Evolutionary conservation across 2,888 invertebrate genomes (phyloP).

Genomic region (Ormyrus rosae): DNA sequence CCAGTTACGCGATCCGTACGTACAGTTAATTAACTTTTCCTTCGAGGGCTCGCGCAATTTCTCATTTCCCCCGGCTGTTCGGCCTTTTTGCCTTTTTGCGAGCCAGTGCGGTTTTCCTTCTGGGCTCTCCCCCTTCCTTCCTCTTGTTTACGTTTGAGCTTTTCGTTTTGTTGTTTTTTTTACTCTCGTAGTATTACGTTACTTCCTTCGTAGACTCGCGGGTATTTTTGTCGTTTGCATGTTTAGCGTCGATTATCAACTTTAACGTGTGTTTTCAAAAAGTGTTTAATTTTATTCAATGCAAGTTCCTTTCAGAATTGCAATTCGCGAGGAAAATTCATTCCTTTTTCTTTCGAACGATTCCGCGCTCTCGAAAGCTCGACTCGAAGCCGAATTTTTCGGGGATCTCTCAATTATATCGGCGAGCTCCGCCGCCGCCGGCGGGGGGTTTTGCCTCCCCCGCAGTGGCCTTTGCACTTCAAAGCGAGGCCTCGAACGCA

Average conservation of each 20-base stretch:
- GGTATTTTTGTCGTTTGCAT: not conserved
- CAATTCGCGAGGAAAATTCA: not conserved
- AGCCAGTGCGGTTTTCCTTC: too few relatives aligned
- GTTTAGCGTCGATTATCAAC: not conserved
- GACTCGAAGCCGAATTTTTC: not conserved
- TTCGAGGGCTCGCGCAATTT: not conserved
- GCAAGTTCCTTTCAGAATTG: too few relatives aligned
- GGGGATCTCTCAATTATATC: not conserved
- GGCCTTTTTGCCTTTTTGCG: too few relatives aligned
- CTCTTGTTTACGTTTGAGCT: not conserved
- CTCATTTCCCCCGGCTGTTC: not conserved
- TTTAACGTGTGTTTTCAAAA: not conserved
- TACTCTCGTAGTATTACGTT: not conserved
- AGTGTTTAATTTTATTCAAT: not conserved
- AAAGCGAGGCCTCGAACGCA: not conserved
- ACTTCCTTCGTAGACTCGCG: not conserved
- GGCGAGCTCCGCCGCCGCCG: not conserved
- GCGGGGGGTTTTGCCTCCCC: not conserved
- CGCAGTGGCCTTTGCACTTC: slow-evolving; percentile 5
- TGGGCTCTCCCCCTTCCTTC: not conserved
- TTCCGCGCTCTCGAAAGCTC: not conserved
- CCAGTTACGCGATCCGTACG: not conserved
- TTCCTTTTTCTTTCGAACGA: slow-evolving; percentile 6
- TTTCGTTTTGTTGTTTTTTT: not conserved
- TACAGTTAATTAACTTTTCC: slow-evolving; percentile 29